These are phyloP conservation scores for Cryptoprocta ferox DNA, from an alignment of 2,797 vertebrate genomes.

Conservation along the genomic window DNA sequence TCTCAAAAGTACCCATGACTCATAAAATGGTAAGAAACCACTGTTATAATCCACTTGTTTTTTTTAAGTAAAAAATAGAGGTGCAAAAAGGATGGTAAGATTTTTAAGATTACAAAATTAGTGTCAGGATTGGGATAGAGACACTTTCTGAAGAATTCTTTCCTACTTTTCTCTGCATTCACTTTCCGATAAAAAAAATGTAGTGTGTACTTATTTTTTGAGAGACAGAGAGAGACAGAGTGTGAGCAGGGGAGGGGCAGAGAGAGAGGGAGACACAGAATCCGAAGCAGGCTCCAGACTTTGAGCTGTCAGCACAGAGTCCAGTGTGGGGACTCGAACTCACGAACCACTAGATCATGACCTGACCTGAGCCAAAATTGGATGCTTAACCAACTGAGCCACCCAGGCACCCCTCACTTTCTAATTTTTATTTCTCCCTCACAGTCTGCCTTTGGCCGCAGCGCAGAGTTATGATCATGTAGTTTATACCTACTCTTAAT, in stretches of 20 bases:
- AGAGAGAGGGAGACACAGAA: too few species aligned
- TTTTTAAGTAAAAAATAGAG: background rate
- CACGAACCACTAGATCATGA: too few species aligned
- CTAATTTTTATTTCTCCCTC: background rate
- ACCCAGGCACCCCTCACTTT: background rate
- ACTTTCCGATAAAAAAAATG: background rate
- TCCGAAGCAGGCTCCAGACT: too few species aligned
- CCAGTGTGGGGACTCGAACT: too few species aligned
- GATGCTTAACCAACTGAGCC: too few species aligned
- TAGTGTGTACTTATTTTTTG: too few species aligned
- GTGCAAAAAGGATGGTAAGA: background rate
- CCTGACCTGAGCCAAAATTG: too few species aligned
- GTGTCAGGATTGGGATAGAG: background rate
- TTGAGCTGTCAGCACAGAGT: too few species aligned
- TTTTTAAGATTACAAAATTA: background rate
- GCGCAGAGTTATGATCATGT: slow-evolving; percentile 25
- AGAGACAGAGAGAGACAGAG: too few species aligned
- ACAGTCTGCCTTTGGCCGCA: background rate
- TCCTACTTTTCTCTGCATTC: background rate
- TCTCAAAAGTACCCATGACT: background rate
- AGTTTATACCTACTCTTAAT: background rate
- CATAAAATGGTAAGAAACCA: background rate
- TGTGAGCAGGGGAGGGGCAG: too few species aligned
- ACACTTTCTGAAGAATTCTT: background rate
- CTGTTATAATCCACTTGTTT: background rate